Evolutionary conservation across 1,140 invertebrate species (phyloP).

Genomic region (Ylistrum balloti): DNA sequence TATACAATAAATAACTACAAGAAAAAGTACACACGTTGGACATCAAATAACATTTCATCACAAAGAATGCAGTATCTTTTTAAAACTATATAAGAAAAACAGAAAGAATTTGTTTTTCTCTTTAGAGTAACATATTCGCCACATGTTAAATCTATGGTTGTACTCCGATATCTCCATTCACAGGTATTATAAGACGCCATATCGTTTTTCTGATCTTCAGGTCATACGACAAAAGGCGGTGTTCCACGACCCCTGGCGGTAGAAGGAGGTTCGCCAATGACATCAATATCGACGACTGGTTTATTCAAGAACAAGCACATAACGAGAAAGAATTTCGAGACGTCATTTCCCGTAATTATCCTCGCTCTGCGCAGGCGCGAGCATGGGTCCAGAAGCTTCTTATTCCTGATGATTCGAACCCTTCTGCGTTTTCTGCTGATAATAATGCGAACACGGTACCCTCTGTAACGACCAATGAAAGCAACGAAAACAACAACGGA

Average conservation of each 20-base stretch:
- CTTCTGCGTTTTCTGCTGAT: neutral
- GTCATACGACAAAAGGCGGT: neutral
- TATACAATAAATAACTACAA: too few species aligned
- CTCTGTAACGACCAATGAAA: neutral
- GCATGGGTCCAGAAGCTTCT: neutral
- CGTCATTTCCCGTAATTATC: neutral
- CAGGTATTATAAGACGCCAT: neutral
- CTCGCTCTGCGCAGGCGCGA: neutral
- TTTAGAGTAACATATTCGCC: too few species aligned
- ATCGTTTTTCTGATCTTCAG: neutral
- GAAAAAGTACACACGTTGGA: too few species aligned
- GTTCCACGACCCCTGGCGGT: neutral
- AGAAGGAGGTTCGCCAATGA: neutral
- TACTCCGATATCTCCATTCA: too few species aligned
- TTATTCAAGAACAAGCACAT: neutral
- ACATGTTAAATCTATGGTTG: too few species aligned
- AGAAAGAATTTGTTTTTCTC: too few species aligned
- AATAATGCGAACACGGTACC: neutral
- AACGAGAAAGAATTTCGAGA: neutral
- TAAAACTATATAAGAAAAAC: too few species aligned
- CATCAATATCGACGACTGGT: conserved; percentile 32
- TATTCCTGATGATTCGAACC: neutral
- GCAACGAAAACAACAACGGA: neutral
- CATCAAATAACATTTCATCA: too few species aligned
- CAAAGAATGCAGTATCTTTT: too few species aligned